Conservation (phyloP, 2,888 invertebrate species). For the Eumerus sabulonum region DNA sequence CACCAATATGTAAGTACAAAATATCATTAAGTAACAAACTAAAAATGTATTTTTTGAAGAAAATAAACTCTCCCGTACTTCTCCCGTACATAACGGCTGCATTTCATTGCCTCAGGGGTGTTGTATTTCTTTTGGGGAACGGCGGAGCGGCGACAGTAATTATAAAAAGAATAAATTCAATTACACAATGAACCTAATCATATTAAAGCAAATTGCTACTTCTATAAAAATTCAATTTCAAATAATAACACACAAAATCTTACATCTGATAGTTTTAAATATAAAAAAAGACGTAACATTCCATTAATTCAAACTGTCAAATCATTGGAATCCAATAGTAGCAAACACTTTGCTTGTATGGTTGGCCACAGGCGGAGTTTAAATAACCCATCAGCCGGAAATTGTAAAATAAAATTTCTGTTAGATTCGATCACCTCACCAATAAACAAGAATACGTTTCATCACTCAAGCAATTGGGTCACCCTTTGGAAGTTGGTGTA, state of each 20-base stretch:
- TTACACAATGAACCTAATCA: constrained; percentile 67
- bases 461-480: constrained; percentile 31
- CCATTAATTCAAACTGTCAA: constrained; percentile 8
- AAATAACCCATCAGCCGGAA: not conserved
- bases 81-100: too few relatives aligned
- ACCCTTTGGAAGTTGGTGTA: constrained; percentile 71
- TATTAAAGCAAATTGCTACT: constrained; percentile 71
- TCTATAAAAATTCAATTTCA: constrained; percentile 24
- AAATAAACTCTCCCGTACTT: too few relatives aligned
- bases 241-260: constrained; percentile 15
- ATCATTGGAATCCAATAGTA: constrained; percentile 3
- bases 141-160: too few relatives aligned
- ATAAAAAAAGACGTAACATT: not conserved
- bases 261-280: not conserved
- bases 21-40: too few relatives aligned
- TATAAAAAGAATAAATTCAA: constrained; percentile 27
- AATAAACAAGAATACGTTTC: constrained; percentile 32
- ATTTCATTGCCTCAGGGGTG: too few relatives aligned
- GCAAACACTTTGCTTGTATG: constrained; percentile 16
- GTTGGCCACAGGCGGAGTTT: not conserved
- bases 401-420: constrained; percentile 12
- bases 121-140: too few relatives aligned
- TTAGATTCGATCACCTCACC: constrained; percentile 46
- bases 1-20: too few relatives aligned
- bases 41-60: too few relatives aligned